Percentiles rank a stretch among this genome's conserved stretches.
These are phyloP conservation scores for Pristionchus mayeri DNA, from an alignment of 2,888 invertebrate species.

Conservation along the genomic window DNA sequence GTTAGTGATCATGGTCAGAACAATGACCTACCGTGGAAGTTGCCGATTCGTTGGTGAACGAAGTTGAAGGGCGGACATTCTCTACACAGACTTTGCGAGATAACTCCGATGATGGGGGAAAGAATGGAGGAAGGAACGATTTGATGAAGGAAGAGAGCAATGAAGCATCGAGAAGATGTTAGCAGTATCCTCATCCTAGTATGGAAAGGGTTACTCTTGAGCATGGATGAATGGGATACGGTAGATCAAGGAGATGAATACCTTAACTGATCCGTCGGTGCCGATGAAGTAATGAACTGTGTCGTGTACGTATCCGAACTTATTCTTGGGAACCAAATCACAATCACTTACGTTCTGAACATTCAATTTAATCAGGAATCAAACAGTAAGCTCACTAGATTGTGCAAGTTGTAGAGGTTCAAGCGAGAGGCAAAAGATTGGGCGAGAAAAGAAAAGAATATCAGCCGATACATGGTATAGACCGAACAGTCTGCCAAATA, in stretches of 20 bases:
- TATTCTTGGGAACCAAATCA: not conserved
- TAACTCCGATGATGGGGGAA: no score
- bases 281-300: not conserved
- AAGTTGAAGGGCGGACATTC: not conserved
- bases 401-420: not conserved
- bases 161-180: not conserved
- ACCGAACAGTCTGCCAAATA: no score
- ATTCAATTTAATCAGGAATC: not conserved
- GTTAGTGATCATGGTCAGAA: not conserved
- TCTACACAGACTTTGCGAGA: no score
- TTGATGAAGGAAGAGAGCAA: not conserved
- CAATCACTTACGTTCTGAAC: not conserved
- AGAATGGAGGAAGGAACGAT: no score
- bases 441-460: not conserved
- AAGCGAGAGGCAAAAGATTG: not conserved
- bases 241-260: not conserved
- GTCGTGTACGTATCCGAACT: not conserved
- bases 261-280: slow-evolving; percentile 8
- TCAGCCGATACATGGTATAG: not conserved
- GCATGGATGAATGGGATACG: not conserved
- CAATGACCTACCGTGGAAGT: not conserved
- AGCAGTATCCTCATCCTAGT: no score
- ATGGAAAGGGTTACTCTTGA: no score
- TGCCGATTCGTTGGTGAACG: not conserved
- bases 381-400: not conserved